Evolutionary conservation across 2,113 vertebrate species (phyloP).

Genomic region (Lagenorhynchus albirostris): DNA sequence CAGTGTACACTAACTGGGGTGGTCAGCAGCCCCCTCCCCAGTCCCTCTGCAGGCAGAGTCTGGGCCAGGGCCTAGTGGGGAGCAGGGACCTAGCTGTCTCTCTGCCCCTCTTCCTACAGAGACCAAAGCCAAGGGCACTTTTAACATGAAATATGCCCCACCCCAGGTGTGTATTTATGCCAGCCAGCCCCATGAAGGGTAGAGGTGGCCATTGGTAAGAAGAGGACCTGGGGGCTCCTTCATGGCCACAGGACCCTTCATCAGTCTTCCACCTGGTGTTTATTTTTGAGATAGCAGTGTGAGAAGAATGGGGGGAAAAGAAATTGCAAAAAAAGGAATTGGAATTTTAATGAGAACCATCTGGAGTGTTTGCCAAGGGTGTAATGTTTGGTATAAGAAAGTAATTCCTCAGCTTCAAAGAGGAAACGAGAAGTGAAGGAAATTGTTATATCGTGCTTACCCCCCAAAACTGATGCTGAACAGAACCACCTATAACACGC

Average conservation of each 20-base stretch:
- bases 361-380: constrained; percentile 73
- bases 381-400: constrained; percentile 61
- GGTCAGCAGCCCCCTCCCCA: neutral
- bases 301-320: neutral
- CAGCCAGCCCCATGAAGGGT: neutral
- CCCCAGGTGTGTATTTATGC: neutral
- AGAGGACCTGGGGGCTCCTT: neutral
- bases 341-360: constrained; percentile 81
- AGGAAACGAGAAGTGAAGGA: constrained; percentile 9
- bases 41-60: neutral
- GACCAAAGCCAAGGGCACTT: neutral
- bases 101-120: neutral
- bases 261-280: constrained; percentile 43
- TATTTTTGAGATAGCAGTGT: constrained; percentile 63
- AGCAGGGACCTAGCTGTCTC: neutral
- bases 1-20: too few species aligned
- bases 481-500: constrained; percentile 2
- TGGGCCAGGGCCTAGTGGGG: neutral
- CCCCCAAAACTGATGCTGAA: neutral
- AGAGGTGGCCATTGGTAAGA: neutral
- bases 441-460: neutral
- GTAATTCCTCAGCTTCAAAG: constrained; percentile 44
- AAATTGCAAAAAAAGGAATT: constrained; percentile 13
- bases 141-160: neutral
- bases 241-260: neutral